A percentile compares a stretch with the other conserved stretches of the same genome.
phyloP scores from a whole-genome alignment of 2,888 invertebrate species.

The Ptycholaimellus sp. region DNA sequence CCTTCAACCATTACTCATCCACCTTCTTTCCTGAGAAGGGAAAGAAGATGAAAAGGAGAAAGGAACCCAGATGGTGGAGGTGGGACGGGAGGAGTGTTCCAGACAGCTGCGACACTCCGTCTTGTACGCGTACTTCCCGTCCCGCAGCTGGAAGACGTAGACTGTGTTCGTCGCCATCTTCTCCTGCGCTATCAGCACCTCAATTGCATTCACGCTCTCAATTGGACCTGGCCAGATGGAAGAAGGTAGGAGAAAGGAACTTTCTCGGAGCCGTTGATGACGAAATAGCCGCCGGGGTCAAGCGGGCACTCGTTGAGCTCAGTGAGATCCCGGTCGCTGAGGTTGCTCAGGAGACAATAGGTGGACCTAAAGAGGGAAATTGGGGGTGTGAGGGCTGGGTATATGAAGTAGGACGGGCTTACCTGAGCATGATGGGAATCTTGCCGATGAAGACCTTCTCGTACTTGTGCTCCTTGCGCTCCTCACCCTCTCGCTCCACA shows the following conservation, averaged over 20 bases:
- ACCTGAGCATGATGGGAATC: constrained; percentile 75
- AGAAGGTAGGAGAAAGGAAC: no score
- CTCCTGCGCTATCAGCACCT: constrained; percentile 79
- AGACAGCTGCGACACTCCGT: constrained; percentile 79
- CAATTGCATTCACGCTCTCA: no score
- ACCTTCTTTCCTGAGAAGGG: not conserved
- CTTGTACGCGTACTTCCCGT: constrained; percentile 88
- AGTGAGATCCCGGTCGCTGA: constrained; percentile 87
- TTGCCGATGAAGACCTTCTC: constrained; percentile 49
- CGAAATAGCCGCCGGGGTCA: constrained; percentile 88
- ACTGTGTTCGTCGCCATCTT: constrained; percentile 99
- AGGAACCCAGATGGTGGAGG: no score
- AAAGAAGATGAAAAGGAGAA: no score
- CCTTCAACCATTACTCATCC: constrained; percentile 42
- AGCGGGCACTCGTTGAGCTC: constrained; percentile 93
- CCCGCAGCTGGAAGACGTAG: constrained; percentile 95
- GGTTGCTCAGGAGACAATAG: constrained; percentile 67
- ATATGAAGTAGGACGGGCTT: not conserved
- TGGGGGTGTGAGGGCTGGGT: no score
- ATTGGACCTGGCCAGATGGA: no score
- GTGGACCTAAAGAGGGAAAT: constrained; percentile 44
- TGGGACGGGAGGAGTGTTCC: no score
- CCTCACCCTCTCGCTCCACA: constrained; percentile 39
- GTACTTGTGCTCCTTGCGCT: constrained; percentile 49
- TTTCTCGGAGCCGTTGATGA: constrained; percentile 93